Conservation (phyloP, 2,888 invertebrate species). For the Bombylius discolor region DNA sequence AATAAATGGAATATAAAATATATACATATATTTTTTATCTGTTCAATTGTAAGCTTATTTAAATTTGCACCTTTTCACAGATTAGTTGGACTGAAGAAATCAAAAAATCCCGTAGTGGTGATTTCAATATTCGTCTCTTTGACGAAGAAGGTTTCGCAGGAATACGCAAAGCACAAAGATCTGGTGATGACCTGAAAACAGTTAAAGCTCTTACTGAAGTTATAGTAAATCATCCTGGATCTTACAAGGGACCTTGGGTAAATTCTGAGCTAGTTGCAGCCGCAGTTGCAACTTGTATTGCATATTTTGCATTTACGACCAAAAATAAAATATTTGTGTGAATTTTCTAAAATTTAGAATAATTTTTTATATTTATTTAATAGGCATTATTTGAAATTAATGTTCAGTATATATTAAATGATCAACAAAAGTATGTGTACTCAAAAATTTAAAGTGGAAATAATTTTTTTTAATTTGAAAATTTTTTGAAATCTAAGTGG, state of each 20-base stretch:
- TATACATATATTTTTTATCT: background rate
- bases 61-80: slow-evolving; percentile 35
- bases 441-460: too few relatives aligned
- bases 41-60: background rate
- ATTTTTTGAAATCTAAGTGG: too few relatives aligned
- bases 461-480: too few relatives aligned
- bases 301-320: slow-evolving; percentile 75
- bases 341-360: slow-evolving; percentile 12
- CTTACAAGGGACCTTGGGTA: slow-evolving; percentile 84
- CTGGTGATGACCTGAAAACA: slow-evolving; percentile 50
- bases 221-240: slow-evolving; percentile 57
- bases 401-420: too few relatives aligned
- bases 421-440: too few relatives aligned
- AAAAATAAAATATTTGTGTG: slow-evolving; percentile 68
- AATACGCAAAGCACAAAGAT: slow-evolving; percentile 66
- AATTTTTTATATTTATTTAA: too few relatives aligned
- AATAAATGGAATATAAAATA: slow-evolving; percentile 5
- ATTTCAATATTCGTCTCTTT: slow-evolving; percentile 64
- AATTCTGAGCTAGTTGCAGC: slow-evolving; percentile 86
- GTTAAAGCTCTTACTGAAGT: slow-evolving; percentile 57
- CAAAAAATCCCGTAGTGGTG: slow-evolving; percentile 66
- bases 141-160: slow-evolving; percentile 88
- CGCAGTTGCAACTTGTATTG: slow-evolving; percentile 59
- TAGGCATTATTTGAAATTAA: too few relatives aligned
- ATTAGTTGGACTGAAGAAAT: slow-evolving; percentile 90